These are phyloP conservation scores for Patella caerulea DNA, from an alignment of 2,888 invertebrate genomes.

Conservation along the genomic window DNA sequence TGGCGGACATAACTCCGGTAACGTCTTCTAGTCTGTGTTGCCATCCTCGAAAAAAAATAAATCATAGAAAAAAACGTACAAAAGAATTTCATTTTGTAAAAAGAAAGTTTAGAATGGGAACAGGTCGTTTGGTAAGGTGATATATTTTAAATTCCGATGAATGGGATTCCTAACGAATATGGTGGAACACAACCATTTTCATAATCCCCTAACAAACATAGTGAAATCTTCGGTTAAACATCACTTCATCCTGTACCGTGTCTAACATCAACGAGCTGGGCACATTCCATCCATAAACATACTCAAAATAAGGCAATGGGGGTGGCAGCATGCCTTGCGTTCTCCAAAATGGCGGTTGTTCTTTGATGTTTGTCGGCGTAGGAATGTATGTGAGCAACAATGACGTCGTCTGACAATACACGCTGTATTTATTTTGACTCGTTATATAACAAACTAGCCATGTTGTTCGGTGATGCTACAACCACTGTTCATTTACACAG, in stretches of 20 bases:
- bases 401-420: no score
- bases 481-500: no score
- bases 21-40: no score
- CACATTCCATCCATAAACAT: constrained; percentile 1
- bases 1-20: no score
- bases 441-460: no score
- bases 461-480: no score
- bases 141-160: not conserved
- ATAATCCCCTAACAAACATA: not conserved
- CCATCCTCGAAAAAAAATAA: no score
- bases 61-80: not conserved
- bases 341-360: no score
- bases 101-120: not conserved
- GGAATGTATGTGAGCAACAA: no score
- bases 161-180: not conserved
- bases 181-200: constrained; percentile 2
- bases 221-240: not conserved
- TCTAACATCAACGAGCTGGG: not conserved
- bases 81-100: not conserved
- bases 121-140: not conserved
- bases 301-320: not conserved
- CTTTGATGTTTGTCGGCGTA: no score
- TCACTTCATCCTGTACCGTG: not conserved
- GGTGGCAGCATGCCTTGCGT: not conserved
- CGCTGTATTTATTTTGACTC: no score